phyloP scores from a whole-genome alignment of 2,113 vertebrate genomes.

The Excalfactoria chinensis region DNA sequence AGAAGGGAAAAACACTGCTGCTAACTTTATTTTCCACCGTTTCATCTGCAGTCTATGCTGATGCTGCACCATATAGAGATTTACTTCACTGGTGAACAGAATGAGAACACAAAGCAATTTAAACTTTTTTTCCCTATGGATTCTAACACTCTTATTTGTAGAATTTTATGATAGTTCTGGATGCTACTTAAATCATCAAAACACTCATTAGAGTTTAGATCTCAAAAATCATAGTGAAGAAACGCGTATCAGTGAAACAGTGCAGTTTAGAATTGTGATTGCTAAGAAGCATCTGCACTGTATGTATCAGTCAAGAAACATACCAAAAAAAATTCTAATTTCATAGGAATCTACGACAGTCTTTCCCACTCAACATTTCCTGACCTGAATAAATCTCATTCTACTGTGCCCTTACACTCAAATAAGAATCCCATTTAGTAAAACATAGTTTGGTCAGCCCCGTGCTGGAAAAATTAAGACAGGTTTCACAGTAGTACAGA shows the following conservation, averaged over 20 bases:
- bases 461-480: background rate
- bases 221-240: background rate
- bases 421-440: background rate
- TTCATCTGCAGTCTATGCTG: background rate
- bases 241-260: background rate
- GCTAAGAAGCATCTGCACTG: background rate
- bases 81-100: background rate
- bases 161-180: background rate
- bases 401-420: rapidly evolving
- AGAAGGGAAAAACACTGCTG: background rate
- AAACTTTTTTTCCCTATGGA: background rate
- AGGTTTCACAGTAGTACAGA: background rate
- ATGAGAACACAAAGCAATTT: constrained; percentile 38
- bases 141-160: constrained; percentile 2
- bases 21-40: background rate
- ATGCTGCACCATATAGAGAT: background rate
- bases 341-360: background rate
- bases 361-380: background rate
- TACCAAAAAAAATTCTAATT: background rate
- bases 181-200: constrained; percentile 33
- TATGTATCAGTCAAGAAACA: background rate
- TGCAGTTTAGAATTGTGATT: background rate
- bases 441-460: background rate
- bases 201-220: constrained; percentile 3
- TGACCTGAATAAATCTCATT: background rate